Evolutionary conservation across 30 jellyfish, hydroid and myxozoan genomes (phyloP).

Genomic region (Phacellophora camtschatica): DNA sequence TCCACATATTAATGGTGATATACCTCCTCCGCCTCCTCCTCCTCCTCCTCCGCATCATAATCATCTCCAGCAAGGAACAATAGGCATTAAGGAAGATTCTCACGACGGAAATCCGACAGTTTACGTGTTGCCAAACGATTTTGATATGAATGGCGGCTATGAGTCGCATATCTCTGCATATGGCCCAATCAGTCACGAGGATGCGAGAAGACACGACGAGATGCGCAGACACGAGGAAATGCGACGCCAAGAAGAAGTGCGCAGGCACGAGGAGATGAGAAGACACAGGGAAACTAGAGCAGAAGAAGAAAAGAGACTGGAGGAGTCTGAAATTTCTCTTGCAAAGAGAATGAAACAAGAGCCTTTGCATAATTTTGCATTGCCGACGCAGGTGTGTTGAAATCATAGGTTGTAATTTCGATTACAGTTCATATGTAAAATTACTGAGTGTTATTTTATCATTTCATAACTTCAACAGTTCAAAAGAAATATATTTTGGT

Average conservation of each 20-base stretch:
- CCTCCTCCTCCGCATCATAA: too few relatives aligned
- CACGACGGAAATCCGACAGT: slow-evolving; percentile 92
- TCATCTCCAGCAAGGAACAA: slow-evolving; percentile 31
- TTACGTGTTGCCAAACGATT: slow-evolving; percentile 94
- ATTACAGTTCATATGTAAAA: too few relatives aligned
- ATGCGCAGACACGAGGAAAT: slow-evolving; percentile 70
- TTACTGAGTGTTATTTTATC: too few relatives aligned
- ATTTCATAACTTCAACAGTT: not conserved
- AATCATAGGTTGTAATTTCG: too few relatives aligned
- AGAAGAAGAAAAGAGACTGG: slow-evolving; percentile 31
- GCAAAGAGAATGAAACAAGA: slow-evolving; percentile 57
- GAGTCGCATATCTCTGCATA: slow-evolving; percentile 78
- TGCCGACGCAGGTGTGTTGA: slow-evolving; percentile 87
- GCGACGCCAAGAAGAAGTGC: slow-evolving; percentile 64
- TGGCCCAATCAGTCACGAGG: slow-evolving; percentile 68
- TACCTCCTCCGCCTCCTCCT: slow-evolving; percentile 9
- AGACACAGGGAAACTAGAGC: slow-evolving; percentile 55
- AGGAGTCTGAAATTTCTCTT: slow-evolving; percentile 13
- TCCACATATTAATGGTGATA: slow-evolving; percentile 62
- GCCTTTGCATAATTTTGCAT: slow-evolving; percentile 55
- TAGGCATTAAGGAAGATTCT: slow-evolving; percentile 49
- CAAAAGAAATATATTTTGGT: not conserved
- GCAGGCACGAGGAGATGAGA: slow-evolving; percentile 56
- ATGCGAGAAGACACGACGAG: slow-evolving; percentile 56
- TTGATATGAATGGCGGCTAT: slow-evolving; percentile 77